Percentiles rank a stretch among this genome's conserved stretches.
phyloP scores from a whole-genome alignment of 1,140 invertebrate genomes.

The Penaeus vannamei region DNA sequence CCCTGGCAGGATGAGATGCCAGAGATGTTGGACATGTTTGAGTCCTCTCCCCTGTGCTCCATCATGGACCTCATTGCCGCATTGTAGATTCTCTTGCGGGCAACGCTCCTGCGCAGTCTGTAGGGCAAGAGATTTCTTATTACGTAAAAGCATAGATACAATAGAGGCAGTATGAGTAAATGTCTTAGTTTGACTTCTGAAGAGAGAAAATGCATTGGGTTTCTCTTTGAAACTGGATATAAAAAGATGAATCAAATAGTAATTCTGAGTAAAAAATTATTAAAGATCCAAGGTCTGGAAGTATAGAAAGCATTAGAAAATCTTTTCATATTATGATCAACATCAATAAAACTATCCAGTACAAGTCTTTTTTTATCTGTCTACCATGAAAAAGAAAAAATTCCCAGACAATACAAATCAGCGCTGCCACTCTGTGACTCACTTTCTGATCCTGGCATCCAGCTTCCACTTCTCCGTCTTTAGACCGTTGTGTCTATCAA shows the following conservation, averaged over 20 bases:
- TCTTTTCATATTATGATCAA: too few species aligned
- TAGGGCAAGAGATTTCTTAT: not conserved
- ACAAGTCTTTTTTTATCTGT: too few species aligned
- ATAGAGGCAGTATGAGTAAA: not conserved
- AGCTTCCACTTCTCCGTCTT: constrained; percentile 82
- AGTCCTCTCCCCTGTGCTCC: constrained; percentile 64
- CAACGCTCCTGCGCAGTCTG: constrained; percentile 63
- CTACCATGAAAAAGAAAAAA: too few species aligned
- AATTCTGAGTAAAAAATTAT: too few species aligned
- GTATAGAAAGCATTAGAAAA: too few species aligned
- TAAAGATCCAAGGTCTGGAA: too few species aligned
- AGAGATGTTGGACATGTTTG: constrained; percentile 66
- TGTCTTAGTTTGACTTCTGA: too few species aligned
- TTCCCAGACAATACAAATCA: too few species aligned
- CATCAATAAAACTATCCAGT: too few species aligned
- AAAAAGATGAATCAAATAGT: too few species aligned
- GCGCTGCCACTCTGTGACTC: not conserved
- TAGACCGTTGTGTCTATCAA: constrained; percentile 74
- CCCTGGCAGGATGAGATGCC: constrained; percentile 50
- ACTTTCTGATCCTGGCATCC: constrained; percentile 75
- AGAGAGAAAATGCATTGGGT: too few species aligned
- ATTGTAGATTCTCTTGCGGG: constrained; percentile 65
- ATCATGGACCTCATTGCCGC: constrained; percentile 62
- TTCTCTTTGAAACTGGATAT: too few species aligned
- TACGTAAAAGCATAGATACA: not conserved